Evolutionary conservation across 92 coral and sea anemone species (phyloP), one percentile per base, ranked within the genome.

Genomic region (Phenganax subtilis): DNA sequence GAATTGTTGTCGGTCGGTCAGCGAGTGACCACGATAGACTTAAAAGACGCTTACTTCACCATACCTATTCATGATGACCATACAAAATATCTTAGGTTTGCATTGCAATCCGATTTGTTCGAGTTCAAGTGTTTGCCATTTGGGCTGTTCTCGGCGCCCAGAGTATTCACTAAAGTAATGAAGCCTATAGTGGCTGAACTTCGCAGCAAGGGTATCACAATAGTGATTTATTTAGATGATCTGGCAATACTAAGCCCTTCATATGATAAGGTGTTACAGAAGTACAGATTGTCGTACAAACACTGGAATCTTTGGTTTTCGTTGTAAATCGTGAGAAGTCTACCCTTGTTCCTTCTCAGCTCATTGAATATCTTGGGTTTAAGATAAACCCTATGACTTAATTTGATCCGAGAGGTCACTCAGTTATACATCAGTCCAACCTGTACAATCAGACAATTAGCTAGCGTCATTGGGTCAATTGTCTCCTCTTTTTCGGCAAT

Each of bases 181-280:
- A 85, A 77, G 84, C 87, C 85, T 9, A 66, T 85, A 68, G 84
- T 85, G 77, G 55, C 67, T 53, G 51, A 72, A 8, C 31, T 78
- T 65, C 84, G 77, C 71, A 85, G 80, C 83, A 65, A 78, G 65
- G 80, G 87, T 20, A 85, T 69, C 54, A 28, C 52, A 69, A 29
- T 84, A n/a, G 71, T 84, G 31, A 84, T 84, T 77, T 84, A 84
- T 78, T 73, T 84, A 28, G 84, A 84, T 56, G 84, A 79, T 52
- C 68, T 85, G 51, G 14, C 62, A 30, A 37, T 85, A 68, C 31
- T 85, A 72, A 79, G 85, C 17, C 20, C 51, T 11, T 68, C 80
- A 29, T 78, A 58, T 71, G 74, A 61, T 55, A 25, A 57, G 3
- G 58, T 69, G 27, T 5, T 59, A 3, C 58, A 55, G 87, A 72